Evolutionary conservation across 35 echinoderm and acorn worm species (phyloP).

Genomic region (Acanthaster planci): DNA sequence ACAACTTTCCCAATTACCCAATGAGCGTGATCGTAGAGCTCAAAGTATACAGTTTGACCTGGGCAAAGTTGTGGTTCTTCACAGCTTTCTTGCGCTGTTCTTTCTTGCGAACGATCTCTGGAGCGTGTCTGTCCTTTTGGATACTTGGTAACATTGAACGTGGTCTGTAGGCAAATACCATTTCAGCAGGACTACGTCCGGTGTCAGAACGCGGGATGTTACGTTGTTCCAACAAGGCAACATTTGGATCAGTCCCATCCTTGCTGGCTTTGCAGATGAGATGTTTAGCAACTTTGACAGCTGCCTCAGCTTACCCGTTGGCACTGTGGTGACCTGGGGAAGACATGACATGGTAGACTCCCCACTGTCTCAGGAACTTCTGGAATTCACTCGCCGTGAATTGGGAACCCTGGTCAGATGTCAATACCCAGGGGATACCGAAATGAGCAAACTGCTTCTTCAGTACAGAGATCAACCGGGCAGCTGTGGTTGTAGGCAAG

Average conservation of each 20-base stretch:
- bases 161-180: constrained; percentile 29
- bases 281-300: constrained; percentile 56
- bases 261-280: constrained; percentile 28
- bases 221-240: constrained; percentile 12
- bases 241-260: constrained; percentile 30
- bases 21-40: not conserved
- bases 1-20: constrained; percentile 49
- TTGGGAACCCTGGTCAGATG: constrained; percentile 28
- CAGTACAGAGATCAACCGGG: constrained; percentile 37
- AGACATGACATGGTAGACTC: constrained; percentile 22
- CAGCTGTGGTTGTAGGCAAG: constrained; percentile 22
- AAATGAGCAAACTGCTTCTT: constrained; percentile 54
- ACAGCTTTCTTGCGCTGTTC: too few relatives aligned
- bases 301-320: constrained; percentile 59
- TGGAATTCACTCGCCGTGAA: constrained; percentile 45
- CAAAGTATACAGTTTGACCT: constrained; percentile 52
- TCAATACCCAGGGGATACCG: constrained; percentile 22
- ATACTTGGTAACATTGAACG: too few relatives aligned
- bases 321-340: constrained; percentile 29
- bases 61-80: too few relatives aligned
- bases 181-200: constrained; percentile 48
- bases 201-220: not conserved
- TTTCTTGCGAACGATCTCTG: too few relatives aligned
- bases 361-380: constrained; percentile 33
- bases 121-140: too few relatives aligned